phyloP scores from a whole-genome alignment of 2,113 vertebrate species.

The Lucifuga dentata region DNA sequence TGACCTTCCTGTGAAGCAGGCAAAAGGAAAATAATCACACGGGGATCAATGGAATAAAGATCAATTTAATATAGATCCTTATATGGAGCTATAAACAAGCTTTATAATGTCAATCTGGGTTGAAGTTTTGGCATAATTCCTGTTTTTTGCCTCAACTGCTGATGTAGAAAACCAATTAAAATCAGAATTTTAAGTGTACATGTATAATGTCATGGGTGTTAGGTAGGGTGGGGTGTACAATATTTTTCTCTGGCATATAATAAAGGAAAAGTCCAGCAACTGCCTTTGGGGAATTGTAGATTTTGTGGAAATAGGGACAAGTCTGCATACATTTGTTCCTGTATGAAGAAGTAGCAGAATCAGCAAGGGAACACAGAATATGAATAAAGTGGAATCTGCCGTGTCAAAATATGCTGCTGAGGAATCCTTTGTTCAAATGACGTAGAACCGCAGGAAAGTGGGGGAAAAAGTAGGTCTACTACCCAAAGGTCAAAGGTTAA shows the following conservation, averaged over 20 bases:
- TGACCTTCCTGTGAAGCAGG: too few relatives aligned
- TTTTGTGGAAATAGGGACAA: too few relatives aligned
- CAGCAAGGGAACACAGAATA: background rate
- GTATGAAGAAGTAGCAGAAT: slow-evolving; percentile 8
- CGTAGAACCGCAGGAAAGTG: background rate
- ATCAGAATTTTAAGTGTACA: background rate
- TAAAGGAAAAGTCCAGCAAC: background rate
- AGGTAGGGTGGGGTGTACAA: background rate
- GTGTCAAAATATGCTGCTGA: background rate
- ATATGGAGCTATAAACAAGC: too few relatives aligned
- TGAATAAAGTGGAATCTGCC: background rate
- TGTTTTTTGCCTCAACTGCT: background rate
- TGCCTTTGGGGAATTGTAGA: background rate
- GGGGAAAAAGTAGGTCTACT: too few relatives aligned
- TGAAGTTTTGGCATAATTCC: too few relatives aligned
- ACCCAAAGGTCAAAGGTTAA: background rate
- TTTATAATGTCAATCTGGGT: too few relatives aligned
- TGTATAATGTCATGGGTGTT: background rate
- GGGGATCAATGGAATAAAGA: too few relatives aligned
- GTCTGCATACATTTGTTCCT: slow-evolving; percentile 13
- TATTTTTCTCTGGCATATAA: background rate
- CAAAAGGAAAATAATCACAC: too few relatives aligned
- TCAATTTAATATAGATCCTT: too few relatives aligned
- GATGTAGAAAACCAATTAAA: background rate
- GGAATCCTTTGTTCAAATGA: background rate